These are phyloP conservation scores for Esperia sulphurella DNA, from an alignment of 2,888 invertebrate genomes.

Conservation along the genomic window DNA sequence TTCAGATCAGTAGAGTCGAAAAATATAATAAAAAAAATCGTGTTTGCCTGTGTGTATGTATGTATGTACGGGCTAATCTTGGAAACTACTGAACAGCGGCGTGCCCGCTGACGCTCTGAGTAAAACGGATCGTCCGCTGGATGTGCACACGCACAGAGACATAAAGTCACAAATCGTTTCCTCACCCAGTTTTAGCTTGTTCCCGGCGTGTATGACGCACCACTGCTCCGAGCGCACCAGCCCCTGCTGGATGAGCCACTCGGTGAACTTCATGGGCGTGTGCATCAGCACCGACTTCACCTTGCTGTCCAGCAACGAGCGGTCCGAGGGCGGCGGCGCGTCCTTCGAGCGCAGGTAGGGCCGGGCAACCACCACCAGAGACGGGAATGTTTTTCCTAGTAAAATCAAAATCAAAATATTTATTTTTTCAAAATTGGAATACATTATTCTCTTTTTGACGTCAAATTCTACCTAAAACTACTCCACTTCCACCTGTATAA, in stretches of 20 bases:
- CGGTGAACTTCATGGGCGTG: conserved; percentile 90
- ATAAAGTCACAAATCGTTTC: background rate
- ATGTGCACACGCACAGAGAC: no score
- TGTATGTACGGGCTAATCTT: no score
- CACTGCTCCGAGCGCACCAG: conserved; percentile 88
- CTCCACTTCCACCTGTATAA: no score
- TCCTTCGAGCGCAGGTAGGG: conserved; percentile 88
- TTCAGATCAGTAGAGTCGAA: no score
- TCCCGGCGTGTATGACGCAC: conserved; percentile 83
- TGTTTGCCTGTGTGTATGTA: no score
- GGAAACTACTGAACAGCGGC: no score
- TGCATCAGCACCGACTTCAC: conserved; percentile 91
- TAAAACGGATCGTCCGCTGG: no score
- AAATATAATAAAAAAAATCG: no score
- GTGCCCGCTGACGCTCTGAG: no score
- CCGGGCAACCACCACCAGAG: conserved; percentile 89
- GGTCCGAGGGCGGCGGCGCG: conserved; percentile 73
- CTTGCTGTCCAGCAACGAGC: conserved; percentile 84
- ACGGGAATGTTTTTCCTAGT: conserved; percentile 90
- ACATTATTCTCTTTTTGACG: no score
- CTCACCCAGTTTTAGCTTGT: conserved; percentile 86
- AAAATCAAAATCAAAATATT: background rate
- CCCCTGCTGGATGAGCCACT: conserved; percentile 94
- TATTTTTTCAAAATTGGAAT: no score
- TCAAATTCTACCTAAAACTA: no score